phyloP scores from a whole-genome alignment of 2,113 vertebrate genomes.

The Hiodon tergisus region DNA sequence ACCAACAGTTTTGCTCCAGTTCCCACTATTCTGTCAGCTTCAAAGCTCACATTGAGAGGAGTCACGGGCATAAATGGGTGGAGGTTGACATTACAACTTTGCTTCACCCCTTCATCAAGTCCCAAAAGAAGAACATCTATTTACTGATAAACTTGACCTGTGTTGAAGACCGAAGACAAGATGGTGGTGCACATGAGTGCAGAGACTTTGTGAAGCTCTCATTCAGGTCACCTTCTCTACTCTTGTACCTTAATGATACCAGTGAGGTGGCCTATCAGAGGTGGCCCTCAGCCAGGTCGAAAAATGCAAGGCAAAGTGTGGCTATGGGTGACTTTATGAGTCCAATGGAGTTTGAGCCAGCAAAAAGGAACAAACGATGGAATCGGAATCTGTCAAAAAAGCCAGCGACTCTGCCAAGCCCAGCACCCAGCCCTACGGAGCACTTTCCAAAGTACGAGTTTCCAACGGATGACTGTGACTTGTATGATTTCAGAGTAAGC shows the following conservation, averaged over 20 bases:
- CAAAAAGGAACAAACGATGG: conserved; percentile 42
- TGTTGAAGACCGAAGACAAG: conserved; percentile 37
- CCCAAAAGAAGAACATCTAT: conserved; percentile 62
- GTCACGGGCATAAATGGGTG: conserved; percentile 62
- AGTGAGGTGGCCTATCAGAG: conserved; percentile 67
- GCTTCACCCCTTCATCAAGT: conserved; percentile 70
- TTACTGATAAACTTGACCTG: conserved; percentile 76
- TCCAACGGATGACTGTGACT: conserved; percentile 76
- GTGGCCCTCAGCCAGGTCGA: conserved; percentile 34
- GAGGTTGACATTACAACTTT: conserved; percentile 81
- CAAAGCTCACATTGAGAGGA: conserved; percentile 49
- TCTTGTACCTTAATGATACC: conserved; percentile 84
- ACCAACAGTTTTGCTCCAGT: conserved; percentile 50
- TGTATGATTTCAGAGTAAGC: conserved; percentile 80
- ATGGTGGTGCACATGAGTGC: conserved; percentile 9
- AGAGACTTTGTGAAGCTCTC: conserved; percentile 33
- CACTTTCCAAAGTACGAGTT: conserved; percentile 61
- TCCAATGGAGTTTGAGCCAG: conserved; percentile 27
- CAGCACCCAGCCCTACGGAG: conserved; percentile 54
- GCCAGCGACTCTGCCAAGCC: conserved; percentile 31
- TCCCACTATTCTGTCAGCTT: conserved; percentile 55
- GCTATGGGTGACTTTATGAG: conserved; percentile 17
- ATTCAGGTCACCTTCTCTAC: conserved; percentile 70
- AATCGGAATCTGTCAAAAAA: conserved; percentile 53
- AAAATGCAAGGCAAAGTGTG: neutral